Evolutionary conservation across 1,140 invertebrate species (phyloP), one percentile per base, ranked within the genome.

Genomic region (Campodea augens): DNA sequence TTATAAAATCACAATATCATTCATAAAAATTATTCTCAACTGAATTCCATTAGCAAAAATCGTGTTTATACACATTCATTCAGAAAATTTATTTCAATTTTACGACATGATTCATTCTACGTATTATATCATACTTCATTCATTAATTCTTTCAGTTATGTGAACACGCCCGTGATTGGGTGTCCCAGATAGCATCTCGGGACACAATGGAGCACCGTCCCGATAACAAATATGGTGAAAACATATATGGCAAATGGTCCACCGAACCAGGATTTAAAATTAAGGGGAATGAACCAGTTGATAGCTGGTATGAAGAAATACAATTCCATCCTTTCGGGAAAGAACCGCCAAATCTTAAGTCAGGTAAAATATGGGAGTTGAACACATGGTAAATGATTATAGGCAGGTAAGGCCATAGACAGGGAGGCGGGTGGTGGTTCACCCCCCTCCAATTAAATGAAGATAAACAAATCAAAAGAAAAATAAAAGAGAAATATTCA

Each of bases 101-200:
- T n/a, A n/a, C n/a, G n/a, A n/a, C n/a, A n/a, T n/a, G n/a, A n/a
- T n/a, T n/a, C n/a, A n/a, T n/a, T n/a, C n/a, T n/a, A n/a, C n/a
- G n/a, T n/a, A n/a, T n/a, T n/a, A n/a, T n/a, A n/a, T n/a, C n/a
- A n/a, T n/a, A n/a, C n/a, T n/a, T n/a, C n/a, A n/a, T n/a, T n/a
- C n/a, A n/a, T n/a, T n/a, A n/a, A n/a, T 49, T 58, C 24, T 44
- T 53, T 19, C 51, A 74, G 65, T 53, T 82, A 20, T 73, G 73
- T 54, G 76, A 75, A 56, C 75, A 75, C 51, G 71, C 81, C 52
- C 76, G 87, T 62, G 78, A 82, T 57, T 89, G 85, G 84, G 85
- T 84, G 0, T 76, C 80, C 47, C 65, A 73, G 43, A 56, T 90
- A 20, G 77, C 76, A 1, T 65, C 69, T 24, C 74, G 63, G 46